These are phyloP conservation scores for Epinephelus malabaricus DNA, from an alignment of 2,797 vertebrate species.

Conservation along the genomic window DNA sequence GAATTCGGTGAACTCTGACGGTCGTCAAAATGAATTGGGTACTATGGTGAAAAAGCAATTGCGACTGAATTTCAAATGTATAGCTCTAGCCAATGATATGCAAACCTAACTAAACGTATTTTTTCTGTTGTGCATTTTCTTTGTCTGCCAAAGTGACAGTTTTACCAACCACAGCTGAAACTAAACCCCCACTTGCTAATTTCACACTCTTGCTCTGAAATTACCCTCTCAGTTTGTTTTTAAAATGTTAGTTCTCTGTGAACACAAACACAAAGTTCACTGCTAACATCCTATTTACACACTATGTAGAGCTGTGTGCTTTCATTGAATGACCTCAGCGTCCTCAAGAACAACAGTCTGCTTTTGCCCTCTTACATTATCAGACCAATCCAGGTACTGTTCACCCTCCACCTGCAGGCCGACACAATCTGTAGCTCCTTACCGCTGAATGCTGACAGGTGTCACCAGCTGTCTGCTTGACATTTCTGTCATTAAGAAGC, in stretches of 20 bases:
- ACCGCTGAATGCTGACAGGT: conserved; percentile 56
- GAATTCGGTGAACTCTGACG: not conserved
- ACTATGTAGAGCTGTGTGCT: not conserved
- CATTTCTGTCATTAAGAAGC: conserved; percentile 56
- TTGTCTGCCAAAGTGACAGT: not conserved
- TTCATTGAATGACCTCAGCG: conserved; percentile 10
- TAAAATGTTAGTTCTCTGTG: not conserved
- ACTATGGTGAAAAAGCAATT: too few relatives aligned
- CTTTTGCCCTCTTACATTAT: conserved; percentile 28
- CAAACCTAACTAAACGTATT: too few relatives aligned
- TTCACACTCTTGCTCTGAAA: not conserved
- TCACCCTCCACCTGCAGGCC: conserved; percentile 7
- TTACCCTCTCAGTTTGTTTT: conserved; percentile 12
- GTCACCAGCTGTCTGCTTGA: conserved; percentile 58
- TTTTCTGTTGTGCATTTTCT: not conserved
- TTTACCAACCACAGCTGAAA: not conserved
- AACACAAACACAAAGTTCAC: conserved; percentile 12
- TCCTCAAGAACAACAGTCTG: conserved; percentile 19
- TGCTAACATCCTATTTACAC: conserved; percentile 15
- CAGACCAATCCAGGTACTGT: conserved; percentile 15
- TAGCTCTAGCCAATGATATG: too few relatives aligned
- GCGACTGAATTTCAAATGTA: too few relatives aligned
- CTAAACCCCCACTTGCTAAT: not conserved
- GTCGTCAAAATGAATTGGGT: too few relatives aligned
- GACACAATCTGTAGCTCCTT: conserved; percentile 30